Base-by-base conservation (phyloP, 2,888 invertebrate species). In the Cerastis leucographa region DNA sequence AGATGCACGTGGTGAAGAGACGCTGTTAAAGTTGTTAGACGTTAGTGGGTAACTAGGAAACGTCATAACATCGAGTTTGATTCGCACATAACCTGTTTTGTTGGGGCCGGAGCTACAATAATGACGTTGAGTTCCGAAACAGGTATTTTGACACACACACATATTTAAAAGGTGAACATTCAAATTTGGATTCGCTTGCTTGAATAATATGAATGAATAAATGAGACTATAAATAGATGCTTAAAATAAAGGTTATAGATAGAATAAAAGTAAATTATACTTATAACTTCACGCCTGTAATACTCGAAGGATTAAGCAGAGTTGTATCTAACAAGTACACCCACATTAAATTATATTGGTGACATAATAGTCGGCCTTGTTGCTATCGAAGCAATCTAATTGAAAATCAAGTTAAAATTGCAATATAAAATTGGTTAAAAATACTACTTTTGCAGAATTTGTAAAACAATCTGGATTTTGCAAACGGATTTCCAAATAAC, bases 401-500 rank as follows among this genome's bases (percentile, higher is more conserved):
- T 11, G 54, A 54, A 54, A 54, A n/a, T n/a, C 5, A 54, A 54
- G n/a, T 54, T 2, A n/a, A 12, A 1, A 54, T 54, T 4, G 9
- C 9, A n/a, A 51, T 22, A 22, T 11, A 51, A 51, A n/a, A 4
- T 51, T 22, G 51, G 22, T 56, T 56, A 14, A 2, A n/a, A 17
- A 29, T 29, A 19, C 1, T 1, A 29, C 17, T 22, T 22, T 40
- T 22, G 22, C 62, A 62, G 22, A 22, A 22, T 40, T 12, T 6
- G 35, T 22, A 1, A n/a, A 62, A 22, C 14, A 12, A 54, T 49
- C 14, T 5, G 25, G 12, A 0, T 51, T 77, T 25, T 62, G 22
- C 22, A 54, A 54, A 54, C 14, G 62, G 72, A n/a, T n/a, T n/a
- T n/a, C n/a, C n/a, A n/a, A 72, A 80, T 29, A 64, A 62, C 77